phyloP scores from a whole-genome alignment of 2,888 invertebrate genomes.

The Eucera pruinosa region DNA sequence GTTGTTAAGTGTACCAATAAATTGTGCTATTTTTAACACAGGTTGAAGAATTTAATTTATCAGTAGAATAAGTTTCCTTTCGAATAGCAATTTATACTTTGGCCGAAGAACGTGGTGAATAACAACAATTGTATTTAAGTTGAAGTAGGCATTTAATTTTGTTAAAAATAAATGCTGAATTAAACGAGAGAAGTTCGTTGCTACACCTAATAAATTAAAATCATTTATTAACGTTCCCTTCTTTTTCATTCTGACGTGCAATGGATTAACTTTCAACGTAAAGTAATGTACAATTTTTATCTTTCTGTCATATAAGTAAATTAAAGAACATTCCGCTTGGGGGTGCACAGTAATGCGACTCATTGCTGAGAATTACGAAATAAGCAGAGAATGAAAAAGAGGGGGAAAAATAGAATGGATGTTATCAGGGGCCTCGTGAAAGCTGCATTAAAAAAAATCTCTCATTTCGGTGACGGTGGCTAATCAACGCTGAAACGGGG shows the following conservation, averaged over 20 bases:
- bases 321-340: background rate
- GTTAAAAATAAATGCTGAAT: too few relatives aligned
- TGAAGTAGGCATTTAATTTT: too few relatives aligned
- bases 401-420: background rate
- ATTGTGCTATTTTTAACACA: too few relatives aligned
- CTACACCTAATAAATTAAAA: too few relatives aligned
- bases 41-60: too few relatives aligned
- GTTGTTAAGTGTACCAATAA: too few relatives aligned
- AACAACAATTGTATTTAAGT: too few relatives aligned
- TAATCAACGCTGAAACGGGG: background rate
- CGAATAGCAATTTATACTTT: too few relatives aligned
- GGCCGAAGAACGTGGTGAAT: too few relatives aligned
- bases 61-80: too few relatives aligned
- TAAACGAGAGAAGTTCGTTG: too few relatives aligned
- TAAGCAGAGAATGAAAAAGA: background rate
- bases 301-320: background rate
- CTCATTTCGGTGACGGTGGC: conserved; percentile 4
- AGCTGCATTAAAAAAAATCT: conserved; percentile 1
- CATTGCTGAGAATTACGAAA: background rate
- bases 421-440: background rate
- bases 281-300: background rate
- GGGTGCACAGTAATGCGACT: background rate
- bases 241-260: background rate
- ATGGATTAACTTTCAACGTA: background rate
- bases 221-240: too few relatives aligned